phyloP scores from a whole-genome alignment of 2,113 vertebrate species.

The Tachycineta bicolor region DNA sequence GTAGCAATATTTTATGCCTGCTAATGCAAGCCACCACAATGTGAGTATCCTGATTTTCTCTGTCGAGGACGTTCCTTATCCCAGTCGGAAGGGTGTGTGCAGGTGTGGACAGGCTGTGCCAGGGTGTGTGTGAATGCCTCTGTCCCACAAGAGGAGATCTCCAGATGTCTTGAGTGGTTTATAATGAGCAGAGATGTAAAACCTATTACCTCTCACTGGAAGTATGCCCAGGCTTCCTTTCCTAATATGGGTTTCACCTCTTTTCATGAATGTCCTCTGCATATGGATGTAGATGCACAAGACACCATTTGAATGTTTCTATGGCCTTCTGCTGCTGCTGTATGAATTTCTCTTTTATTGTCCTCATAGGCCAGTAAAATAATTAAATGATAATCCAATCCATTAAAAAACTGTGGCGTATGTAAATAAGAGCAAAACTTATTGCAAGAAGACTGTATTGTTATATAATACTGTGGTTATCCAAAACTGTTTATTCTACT shows the following conservation, averaged over 20 bases:
- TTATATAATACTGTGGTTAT: slow-evolving; percentile 42
- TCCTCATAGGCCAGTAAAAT: background rate
- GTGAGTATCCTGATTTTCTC: background rate
- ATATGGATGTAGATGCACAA: background rate
- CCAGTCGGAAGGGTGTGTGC: background rate
- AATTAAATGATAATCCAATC: background rate
- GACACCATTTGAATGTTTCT: background rate
- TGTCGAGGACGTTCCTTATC: background rate
- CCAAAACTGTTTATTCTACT: slow-evolving; percentile 16
- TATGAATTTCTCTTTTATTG: background rate
- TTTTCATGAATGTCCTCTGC: background rate
- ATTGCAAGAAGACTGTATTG: background rate
- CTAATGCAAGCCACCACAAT: background rate
- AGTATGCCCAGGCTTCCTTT: background rate
- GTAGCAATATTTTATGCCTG: background rate
- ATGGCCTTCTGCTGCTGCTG: background rate
- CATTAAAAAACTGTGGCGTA: background rate
- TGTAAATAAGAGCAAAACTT: slow-evolving; percentile 2
- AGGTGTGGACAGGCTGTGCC: background rate
- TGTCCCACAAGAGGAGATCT: background rate
- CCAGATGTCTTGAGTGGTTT: background rate
- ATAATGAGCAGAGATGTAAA: background rate
- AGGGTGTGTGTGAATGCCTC: background rate
- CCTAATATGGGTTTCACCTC: background rate
- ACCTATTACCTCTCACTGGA: background rate